Percentiles rank a stretch among this genome's conserved stretches.
Conservation (phyloP, 2,113 vertebrate genomes). For the Ovis aries region ARS-UI_Ramb_v3.0 NC_056061.1:83054501-83055000, state of each 20-base stretch:
- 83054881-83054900: background rate
- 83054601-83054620: background rate
- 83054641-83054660: background rate
- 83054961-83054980: background rate
- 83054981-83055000: background rate
- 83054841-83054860: background rate
- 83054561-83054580: background rate
- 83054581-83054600: background rate
- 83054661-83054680: background rate
- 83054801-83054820: background rate
- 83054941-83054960: background rate
- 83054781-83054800: background rate
- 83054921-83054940: background rate
- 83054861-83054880: background rate
- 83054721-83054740: background rate
- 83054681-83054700: background rate
- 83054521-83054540: background rate
- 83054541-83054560: background rate
- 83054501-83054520: background rate
- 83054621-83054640: background rate
- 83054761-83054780: background rate
- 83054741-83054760: background rate
- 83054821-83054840: background rate
- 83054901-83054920: background rate
- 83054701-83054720: background rate